A percentile compares a stretch with the other conserved stretches of the same genome.
Evolutionary conservation across 2,113 vertebrate species (phyloP).

Genomic region (Semnornis frantzii): DNA sequence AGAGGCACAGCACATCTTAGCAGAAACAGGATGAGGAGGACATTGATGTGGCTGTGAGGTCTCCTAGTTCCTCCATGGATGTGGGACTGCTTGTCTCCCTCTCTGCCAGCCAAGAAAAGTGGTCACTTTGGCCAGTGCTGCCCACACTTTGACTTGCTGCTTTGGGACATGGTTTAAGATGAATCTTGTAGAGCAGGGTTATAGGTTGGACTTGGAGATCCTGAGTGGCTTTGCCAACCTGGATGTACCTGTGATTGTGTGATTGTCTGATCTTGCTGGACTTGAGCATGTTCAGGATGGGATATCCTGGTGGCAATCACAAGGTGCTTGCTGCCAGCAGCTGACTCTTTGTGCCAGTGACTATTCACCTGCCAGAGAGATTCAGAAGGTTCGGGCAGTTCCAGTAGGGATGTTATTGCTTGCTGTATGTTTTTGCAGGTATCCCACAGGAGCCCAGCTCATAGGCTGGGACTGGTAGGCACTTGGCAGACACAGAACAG

Average conservation of each 20-base stretch:
- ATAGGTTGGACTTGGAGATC: too few relatives aligned
- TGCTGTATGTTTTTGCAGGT: neutral
- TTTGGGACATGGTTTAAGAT: too few relatives aligned
- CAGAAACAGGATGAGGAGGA: neutral
- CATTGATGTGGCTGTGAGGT: neutral
- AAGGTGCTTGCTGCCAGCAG: neutral
- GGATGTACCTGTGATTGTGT: too few relatives aligned
- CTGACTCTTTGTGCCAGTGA: neutral
- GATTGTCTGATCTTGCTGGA: fast-evolving
- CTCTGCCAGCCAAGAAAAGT: neutral
- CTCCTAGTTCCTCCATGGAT: neutral
- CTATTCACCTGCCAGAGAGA: neutral
- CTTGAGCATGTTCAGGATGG: neutral
- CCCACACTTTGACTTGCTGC: fast-evolving
- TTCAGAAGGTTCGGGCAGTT: neutral
- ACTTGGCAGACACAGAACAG: neutral
- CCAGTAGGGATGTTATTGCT: neutral
- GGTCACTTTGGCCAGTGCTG: neutral
- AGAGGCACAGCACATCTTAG: fast-evolving
- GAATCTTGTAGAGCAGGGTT: too few relatives aligned
- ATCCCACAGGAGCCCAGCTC: neutral
- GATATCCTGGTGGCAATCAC: neutral
- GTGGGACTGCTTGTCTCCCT: neutral
- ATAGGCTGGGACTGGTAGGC: neutral
- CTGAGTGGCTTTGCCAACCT: too few relatives aligned